Evolutionary conservation across 2,797 vertebrate genomes (phyloP).

Genomic region (Micrastur ruficollis): DNA sequence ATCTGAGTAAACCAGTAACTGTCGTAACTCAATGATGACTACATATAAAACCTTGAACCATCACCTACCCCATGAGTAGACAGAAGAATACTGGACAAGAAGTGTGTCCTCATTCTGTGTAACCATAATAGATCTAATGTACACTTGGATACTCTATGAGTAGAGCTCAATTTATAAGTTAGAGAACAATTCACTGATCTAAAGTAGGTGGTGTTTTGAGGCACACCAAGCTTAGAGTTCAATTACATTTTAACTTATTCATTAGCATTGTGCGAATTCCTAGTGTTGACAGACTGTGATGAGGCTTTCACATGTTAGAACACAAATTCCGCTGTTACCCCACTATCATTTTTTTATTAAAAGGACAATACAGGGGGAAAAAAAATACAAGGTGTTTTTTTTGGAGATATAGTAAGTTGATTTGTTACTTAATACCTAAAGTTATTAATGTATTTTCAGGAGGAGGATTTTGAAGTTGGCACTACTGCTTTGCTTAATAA

Average conservation of each 20-base stretch:
- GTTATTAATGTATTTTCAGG: not conserved
- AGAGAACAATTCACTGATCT: not conserved
- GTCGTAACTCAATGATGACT: accelerated
- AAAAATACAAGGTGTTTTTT: not conserved
- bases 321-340: not conserved
- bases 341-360: not conserved
- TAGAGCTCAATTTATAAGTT: not conserved
- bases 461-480: not conserved
- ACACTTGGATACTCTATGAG: not conserved
- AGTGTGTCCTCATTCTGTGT: not conserved
- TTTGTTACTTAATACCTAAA: not conserved
- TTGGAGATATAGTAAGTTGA: not conserved
- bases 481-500: not conserved
- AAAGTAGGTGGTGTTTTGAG: not conserved
- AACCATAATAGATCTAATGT: not conserved
- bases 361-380: not conserved
- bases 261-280: not conserved
- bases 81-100: not conserved
- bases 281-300: not conserved
- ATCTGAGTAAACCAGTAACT: not conserved
- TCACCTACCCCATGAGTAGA: not conserved
- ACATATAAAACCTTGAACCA: not conserved
- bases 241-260: not conserved
- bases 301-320: not conserved
- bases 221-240: not conserved